These are phyloP conservation scores for Trichomalopsis sarcophagae DNA, from an alignment of 1,140 invertebrate species.

Conservation along the genomic window DNA sequence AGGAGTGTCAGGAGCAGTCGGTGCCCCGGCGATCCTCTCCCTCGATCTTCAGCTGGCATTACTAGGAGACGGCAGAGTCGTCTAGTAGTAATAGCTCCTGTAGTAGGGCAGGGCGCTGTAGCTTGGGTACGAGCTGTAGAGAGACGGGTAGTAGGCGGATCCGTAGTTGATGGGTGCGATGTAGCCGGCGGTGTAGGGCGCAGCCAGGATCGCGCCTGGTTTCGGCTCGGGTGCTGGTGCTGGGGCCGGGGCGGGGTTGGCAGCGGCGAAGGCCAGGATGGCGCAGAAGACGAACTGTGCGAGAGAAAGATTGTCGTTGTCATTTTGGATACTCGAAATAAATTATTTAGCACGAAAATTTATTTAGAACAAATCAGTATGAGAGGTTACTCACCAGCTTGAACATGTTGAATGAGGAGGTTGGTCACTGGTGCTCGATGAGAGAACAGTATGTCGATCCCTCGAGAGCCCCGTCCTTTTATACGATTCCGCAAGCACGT, in stretches of 20 bases:
- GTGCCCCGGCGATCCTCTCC: background rate
- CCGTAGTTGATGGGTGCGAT: conserved; percentile 72
- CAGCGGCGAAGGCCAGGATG: conserved; percentile 61
- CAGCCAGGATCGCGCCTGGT: conserved; percentile 61
- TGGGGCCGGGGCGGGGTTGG: conserved; percentile 66
- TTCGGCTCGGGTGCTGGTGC: conserved; percentile 63
- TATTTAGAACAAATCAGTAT: background rate
- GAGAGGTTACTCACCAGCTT: conserved; percentile 66
- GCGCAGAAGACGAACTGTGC: conserved; percentile 60
- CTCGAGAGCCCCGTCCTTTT: conserved; percentile 25
- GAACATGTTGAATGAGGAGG: conserved; percentile 63
- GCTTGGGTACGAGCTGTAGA: conserved; percentile 48
- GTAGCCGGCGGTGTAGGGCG: conserved; percentile 58
- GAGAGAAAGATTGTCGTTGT: conserved; percentile 21
- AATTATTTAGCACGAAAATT: no score
- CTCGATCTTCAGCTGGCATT: background rate
- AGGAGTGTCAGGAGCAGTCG: background rate
- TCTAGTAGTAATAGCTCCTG: conserved; percentile 34
- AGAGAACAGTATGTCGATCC: conserved; percentile 45
- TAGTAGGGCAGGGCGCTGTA: conserved; percentile 51
- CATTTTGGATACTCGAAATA: no score
- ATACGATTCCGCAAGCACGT: conserved; percentile 33
- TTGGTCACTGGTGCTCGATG: conserved; percentile 21
- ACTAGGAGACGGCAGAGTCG: background rate
- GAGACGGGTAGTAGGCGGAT: conserved; percentile 54